Percentiles rank a stretch among this genome's conserved stretches.
Conservation (phyloP, 1,140 invertebrate species). For the Pseudomyrmex concolor region DNA sequence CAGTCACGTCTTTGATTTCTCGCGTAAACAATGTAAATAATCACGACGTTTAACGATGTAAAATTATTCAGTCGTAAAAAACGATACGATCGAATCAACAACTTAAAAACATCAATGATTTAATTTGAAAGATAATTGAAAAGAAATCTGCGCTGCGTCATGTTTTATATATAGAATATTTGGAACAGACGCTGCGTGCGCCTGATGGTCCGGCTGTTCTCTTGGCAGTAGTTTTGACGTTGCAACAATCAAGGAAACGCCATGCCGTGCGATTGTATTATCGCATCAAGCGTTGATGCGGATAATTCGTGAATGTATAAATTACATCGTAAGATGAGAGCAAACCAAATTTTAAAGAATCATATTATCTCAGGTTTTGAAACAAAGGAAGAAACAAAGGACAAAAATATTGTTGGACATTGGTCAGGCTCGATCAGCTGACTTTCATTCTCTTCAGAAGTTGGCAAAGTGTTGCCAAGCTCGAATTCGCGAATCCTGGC, state of each 20-base stretch:
- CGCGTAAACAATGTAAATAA: too few species aligned
- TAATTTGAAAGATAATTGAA: not conserved
- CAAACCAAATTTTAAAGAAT: not conserved
- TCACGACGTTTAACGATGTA: too few species aligned
- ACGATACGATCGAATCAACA: too few species aligned
- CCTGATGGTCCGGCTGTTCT: not conserved
- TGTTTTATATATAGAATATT: not conserved
- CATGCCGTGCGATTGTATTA: not conserved
- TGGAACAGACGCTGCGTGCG: not conserved
- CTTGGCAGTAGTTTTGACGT: not conserved
- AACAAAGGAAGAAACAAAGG: not conserved
- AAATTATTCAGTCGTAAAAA: too few species aligned
- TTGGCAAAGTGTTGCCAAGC: not conserved
- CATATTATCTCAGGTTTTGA: not conserved
- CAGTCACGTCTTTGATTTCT: too few species aligned
- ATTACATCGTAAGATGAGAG: not conserved
- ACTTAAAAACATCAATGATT: not conserved
- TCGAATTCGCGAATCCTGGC: slow-evolving; percentile 47
- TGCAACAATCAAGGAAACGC: slow-evolving; percentile 7
- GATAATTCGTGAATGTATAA: not conserved
- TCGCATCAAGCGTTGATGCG: not conserved
- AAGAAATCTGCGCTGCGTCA: not conserved
- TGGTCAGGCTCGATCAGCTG: not conserved
- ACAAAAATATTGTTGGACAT: not conserved
- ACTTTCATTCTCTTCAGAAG: not conserved